phyloP scores from a whole-genome alignment of 2,888 invertebrate species.

The Holacanthella duospinosa region DNA sequence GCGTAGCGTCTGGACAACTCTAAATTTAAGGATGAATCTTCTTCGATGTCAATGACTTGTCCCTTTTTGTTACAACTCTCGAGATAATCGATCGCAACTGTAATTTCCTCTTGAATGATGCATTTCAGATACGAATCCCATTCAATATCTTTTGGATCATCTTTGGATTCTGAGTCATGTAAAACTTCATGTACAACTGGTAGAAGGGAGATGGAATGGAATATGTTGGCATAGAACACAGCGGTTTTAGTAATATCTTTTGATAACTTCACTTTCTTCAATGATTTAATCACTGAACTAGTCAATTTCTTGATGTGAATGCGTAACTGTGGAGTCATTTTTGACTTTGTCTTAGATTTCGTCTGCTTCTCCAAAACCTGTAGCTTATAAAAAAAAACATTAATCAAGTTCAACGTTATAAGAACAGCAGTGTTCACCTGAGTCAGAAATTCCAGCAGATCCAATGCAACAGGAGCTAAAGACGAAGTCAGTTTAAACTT shows the following conservation, averaged over 20 bases:
- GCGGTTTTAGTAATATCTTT: too few species aligned
- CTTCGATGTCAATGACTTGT: too few species aligned
- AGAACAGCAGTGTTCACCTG: slow-evolving; percentile 18
- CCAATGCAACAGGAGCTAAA: slow-evolving; percentile 10
- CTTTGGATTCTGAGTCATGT: too few species aligned
- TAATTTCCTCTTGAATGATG: too few species aligned
- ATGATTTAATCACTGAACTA: slow-evolving; percentile 20
- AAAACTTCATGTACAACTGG: too few species aligned
- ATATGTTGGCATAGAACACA: too few species aligned
- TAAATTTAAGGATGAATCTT: background rate
- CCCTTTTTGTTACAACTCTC: too few species aligned
- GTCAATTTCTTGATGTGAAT: slow-evolving; percentile 25
- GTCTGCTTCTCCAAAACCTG: slow-evolving; percentile 7
- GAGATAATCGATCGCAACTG: too few species aligned
- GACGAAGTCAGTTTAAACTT: slow-evolving; percentile 14
- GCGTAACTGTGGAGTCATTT: slow-evolving; percentile 20
- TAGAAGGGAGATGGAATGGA: too few species aligned
- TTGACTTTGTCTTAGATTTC: slow-evolving; percentile 16
- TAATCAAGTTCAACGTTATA: background rate
- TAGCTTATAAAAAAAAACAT: slow-evolving; percentile 5
- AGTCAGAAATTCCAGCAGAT: slow-evolving; percentile 20
- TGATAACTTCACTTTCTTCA: slow-evolving; percentile 14
- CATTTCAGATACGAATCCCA: too few species aligned
- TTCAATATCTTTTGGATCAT: too few species aligned
- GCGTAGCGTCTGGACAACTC: background rate